Evolutionary conservation across 1,140 invertebrate genomes (phyloP).

Genomic region (Rhagoletis pomonella): DNA sequence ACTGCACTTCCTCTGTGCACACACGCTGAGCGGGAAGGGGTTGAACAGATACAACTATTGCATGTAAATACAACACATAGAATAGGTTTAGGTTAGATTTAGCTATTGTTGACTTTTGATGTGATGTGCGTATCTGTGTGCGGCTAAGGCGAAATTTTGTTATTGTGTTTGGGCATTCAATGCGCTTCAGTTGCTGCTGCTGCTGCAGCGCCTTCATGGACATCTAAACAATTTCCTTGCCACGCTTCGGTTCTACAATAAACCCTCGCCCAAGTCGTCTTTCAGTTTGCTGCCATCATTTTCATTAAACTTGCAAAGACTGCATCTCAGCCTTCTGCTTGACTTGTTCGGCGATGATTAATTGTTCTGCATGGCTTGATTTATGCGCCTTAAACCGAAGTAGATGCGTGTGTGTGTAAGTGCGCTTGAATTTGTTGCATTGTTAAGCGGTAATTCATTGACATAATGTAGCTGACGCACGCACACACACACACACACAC

Average conservation of each 20-base stretch:
- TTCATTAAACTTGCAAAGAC: not conserved
- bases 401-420: not conserved
- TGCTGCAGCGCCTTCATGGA: not conserved
- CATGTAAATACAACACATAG: not conserved
- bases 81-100: not conserved
- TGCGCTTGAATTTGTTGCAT: not conserved
- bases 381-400: slow-evolving; percentile 25
- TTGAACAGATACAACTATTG: not conserved
- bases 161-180: slow-evolving; percentile 41
- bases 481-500: not conserved
- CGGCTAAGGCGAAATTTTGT: not conserved
- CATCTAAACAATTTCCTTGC: not conserved
- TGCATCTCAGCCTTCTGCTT: slow-evolving; percentile 30
- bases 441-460: slow-evolving; percentile 15
- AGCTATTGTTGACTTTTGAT: slow-evolving; percentile 31
- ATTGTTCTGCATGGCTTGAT: slow-evolving; percentile 31
- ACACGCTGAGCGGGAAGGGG: not conserved
- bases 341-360: slow-evolving; percentile 47
- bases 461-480: slow-evolving; percentile 27
- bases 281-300: not conserved
- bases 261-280: not conserved
- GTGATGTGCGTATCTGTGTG: slow-evolving; percentile 17
- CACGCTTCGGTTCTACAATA: not conserved
- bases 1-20: not conserved
- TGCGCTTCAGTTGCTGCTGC: not conserved